These are phyloP conservation scores for Apteryx owenii DNA, from an alignment of 2,113 vertebrate species.

Conservation along the genomic window DNA sequence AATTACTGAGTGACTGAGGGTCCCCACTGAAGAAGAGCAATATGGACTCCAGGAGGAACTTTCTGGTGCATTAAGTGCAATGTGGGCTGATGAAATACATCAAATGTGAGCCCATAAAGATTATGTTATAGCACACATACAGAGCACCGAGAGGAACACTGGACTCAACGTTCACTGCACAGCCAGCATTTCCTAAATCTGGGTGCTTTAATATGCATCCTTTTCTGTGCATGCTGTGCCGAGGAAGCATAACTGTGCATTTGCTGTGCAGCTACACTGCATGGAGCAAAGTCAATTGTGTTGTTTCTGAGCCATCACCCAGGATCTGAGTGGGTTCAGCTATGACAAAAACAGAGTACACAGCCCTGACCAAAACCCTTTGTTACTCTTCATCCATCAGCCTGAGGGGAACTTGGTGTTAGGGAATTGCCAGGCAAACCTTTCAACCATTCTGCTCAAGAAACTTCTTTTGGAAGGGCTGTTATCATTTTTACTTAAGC, in stretches of 20 bases:
- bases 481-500: neutral
- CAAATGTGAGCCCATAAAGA: too few species aligned
- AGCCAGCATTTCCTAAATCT: neutral
- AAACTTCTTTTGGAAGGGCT: neutral
- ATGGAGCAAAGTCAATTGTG: neutral
- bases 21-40: too few species aligned
- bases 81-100: too few species aligned
- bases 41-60: too few species aligned
- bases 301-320: neutral
- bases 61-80: too few species aligned
- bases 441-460: neutral
- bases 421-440: neutral
- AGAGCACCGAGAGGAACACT: too few species aligned
- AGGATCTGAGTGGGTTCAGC: neutral
- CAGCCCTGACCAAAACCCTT: neutral
- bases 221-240: neutral
- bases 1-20: too few species aligned
- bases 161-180: neutral
- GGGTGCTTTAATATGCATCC: too few species aligned
- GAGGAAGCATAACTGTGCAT: rapidly evolving
- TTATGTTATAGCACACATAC: too few species aligned
- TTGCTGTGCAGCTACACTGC: neutral
- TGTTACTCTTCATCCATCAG: neutral
- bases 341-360: neutral
- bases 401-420: neutral